Percentiles rank a stretch among this genome's conserved stretches.
Conservation (phyloP, 2,888 invertebrate species). For the Leucophenga montana region DNA sequence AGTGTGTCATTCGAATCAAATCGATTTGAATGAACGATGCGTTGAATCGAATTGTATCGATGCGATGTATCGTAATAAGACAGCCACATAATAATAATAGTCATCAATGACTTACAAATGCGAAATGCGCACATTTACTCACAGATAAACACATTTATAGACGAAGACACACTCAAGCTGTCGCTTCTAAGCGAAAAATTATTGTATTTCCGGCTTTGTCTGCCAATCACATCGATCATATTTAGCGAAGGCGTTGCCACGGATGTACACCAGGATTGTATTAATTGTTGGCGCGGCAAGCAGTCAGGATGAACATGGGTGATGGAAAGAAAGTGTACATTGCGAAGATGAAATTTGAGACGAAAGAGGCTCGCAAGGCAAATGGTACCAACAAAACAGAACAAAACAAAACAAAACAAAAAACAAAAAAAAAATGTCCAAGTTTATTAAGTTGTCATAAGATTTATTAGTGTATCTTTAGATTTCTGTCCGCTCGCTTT, state of each 20-base stretch:
- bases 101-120: too few species aligned
- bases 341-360: not conserved
- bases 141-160: too few species aligned
- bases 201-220: not conserved
- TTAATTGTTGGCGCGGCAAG: not conserved
- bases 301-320: not conserved
- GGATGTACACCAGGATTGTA: not conserved
- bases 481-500: not conserved
- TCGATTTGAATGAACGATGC: too few species aligned
- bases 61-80: too few species aligned
- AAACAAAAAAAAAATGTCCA: conserved; percentile 37
- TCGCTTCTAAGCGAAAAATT: too few species aligned
- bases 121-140: too few species aligned
- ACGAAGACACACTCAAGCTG: too few species aligned
- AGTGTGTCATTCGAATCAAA: too few species aligned
- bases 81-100: too few species aligned
- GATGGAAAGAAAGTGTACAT: too few species aligned
- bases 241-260: not conserved
- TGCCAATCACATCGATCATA: too few species aligned
- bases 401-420: conserved; percentile 44
- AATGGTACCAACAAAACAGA: conserved; percentile 31
- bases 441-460: conserved; percentile 19
- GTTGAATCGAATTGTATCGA: too few species aligned
- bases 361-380: conserved; percentile 19
- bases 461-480: conserved; percentile 7